Evolutionary conservation across 2,888 invertebrate genomes (phyloP).

Genomic region (Heteromurus nitidus): DNA sequence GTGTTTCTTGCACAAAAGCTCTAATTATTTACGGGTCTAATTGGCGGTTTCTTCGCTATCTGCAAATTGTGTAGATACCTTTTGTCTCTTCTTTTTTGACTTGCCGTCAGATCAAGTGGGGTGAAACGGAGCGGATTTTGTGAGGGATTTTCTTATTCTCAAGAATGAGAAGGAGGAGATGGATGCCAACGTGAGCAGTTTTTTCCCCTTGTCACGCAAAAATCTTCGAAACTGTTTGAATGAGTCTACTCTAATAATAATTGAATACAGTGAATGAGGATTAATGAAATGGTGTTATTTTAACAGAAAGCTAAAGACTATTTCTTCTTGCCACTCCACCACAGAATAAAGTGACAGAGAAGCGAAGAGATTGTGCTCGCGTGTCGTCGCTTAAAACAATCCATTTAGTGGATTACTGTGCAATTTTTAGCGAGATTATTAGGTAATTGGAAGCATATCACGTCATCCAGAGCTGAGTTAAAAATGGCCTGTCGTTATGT

Average conservation of each 20-base stretch:
- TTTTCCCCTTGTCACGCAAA: neutral
- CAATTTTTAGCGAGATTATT: slow-evolving; percentile 32
- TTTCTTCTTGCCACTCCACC: neutral
- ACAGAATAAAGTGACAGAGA: too few species aligned
- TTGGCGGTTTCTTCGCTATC: slow-evolving; percentile 47
- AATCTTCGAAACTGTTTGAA: slow-evolving; percentile 1
- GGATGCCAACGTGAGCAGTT: neutral
- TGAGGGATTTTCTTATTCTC: neutral
- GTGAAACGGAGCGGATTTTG: neutral
- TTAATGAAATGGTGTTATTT: slow-evolving; percentile 2
- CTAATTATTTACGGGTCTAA: slow-evolving; percentile 59
- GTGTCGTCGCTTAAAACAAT: slow-evolving; percentile 35
- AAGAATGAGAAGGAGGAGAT: neutral
- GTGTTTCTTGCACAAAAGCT: slow-evolving; percentile 56
- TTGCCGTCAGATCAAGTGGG: slow-evolving; percentile 15
- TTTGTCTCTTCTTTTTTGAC: slow-evolving; percentile 24
- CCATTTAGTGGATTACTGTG: slow-evolving; percentile 43
- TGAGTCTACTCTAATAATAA: neutral
- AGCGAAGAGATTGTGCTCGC: slow-evolving; percentile 18
- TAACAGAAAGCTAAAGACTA: slow-evolving; percentile 4
- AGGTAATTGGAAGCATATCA: slow-evolving; percentile 50
- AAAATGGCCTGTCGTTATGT: neutral
- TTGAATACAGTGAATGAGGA: too few species aligned
- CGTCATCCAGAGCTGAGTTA: slow-evolving; percentile 32
- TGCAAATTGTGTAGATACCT: slow-evolving; percentile 21